Evolutionary conservation across 2,797 vertebrate genomes (phyloP), one percentile per base, ranked within the genome.

Genomic region (Hypotaenidia okinawae): DNA sequence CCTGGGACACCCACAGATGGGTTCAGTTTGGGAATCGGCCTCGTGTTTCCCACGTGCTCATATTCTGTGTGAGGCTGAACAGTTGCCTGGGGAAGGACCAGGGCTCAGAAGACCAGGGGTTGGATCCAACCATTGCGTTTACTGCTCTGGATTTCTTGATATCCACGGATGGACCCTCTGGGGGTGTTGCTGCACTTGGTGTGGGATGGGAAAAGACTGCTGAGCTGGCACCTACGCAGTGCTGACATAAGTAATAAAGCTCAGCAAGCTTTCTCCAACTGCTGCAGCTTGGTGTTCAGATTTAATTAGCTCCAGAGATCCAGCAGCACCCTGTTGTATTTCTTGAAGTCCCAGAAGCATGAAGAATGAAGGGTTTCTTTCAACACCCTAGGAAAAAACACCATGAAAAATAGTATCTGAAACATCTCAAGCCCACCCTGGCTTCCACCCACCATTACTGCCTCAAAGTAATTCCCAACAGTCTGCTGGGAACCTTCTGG

Each of bases 271-370:
- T 84, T 15, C 58, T 91, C n/a, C n/a, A 47, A 4, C 39, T 57
- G 70, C 84, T 28, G 74, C n/a, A 77, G 37, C 83, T 86, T 13
- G 0, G n/a, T 9, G 70, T 67, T 66, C 25, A 73, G 57, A 18
- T 59, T 93, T 83, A 86, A 94, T 72, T 57, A 94, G 69, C 94
- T 95, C 73, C 93, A 96, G 93, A 95, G 79, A 57, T 89, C 62
- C 83, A 79, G 55, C 83, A 76, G 51, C 30, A 63, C 90, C 94
- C 80, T 0, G 1, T 15, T 64, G 78, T 4, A 15, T 57, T 87
- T 59, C 70, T 27, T 1, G 0, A 74, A 87, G 68, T 91, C 64
- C 68, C 78, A 82, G 70, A 67, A 59, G 63, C 67, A 5, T 6
- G 41, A 49, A 49, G 51, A 75, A 27, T 1, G 23, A 85, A 84